Evolutionary conservation across 64 coral and sea anemone species (phyloP).

Genomic region (Montipora sp.): DNA sequence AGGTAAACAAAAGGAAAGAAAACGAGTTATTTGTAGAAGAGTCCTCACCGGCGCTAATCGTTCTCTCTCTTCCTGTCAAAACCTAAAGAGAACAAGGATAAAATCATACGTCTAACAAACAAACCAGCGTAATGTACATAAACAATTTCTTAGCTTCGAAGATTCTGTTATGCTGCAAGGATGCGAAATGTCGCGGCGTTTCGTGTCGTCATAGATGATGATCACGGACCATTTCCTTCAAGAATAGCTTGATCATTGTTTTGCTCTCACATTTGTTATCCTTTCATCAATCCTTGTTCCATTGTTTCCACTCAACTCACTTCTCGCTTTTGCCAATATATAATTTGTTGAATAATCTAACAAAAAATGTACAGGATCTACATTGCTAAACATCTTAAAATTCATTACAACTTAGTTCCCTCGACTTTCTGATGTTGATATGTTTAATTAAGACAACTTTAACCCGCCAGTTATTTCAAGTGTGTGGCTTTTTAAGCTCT

Average conservation of each 20-base stretch:
- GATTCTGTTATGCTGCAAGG: background rate
- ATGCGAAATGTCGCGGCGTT: background rate
- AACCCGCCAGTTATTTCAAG: conserved; percentile 15
- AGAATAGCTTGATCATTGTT: conserved; percentile 2
- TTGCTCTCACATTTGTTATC: background rate
- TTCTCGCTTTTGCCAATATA: background rate
- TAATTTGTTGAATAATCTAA: background rate
- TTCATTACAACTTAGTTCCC: background rate
- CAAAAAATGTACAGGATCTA: background rate
- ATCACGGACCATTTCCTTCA: background rate
- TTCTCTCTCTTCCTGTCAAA: background rate
- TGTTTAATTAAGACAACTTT: conserved; percentile 44
- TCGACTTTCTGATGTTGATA: background rate
- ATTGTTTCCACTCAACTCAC: background rate
- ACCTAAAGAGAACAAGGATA: background rate
- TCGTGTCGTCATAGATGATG: background rate
- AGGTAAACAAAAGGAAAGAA: background rate
- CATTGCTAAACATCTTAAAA: background rate
- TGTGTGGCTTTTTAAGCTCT: background rate
- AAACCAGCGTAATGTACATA: background rate
- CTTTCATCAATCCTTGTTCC: conserved; percentile 8
- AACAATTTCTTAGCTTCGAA: background rate
- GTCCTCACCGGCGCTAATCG: background rate
- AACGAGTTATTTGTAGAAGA: background rate
- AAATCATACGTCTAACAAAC: background rate